Percentiles rank a stretch among this genome's conserved stretches.
phyloP scores from a whole-genome alignment of 2,113 vertebrate genomes.

The Neopipo cinnamomea region DNA sequence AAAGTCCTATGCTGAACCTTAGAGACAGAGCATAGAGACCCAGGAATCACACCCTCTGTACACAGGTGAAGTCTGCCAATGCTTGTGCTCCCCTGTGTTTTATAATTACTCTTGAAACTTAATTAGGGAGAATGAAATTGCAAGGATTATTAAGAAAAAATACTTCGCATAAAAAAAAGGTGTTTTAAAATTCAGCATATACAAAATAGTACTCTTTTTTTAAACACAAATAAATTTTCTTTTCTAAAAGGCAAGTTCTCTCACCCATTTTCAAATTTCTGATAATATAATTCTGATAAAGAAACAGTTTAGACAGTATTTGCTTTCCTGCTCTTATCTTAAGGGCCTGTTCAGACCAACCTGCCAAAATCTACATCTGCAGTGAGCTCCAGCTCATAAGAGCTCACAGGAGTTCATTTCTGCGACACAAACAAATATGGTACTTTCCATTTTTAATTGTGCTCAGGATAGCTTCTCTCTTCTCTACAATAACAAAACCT shows the following conservation, averaged over 20 bases:
- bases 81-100: not conserved
- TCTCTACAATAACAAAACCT: not conserved
- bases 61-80: not conserved
- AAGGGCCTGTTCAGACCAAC: not conserved
- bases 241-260: not conserved
- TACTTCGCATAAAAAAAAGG: not conserved
- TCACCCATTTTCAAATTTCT: not conserved
- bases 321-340: not conserved
- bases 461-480: not conserved
- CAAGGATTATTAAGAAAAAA: not conserved
- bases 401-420: not conserved
- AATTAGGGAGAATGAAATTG: not conserved
- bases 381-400: not conserved
- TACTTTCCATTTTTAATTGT: not conserved
- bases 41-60: not conserved
- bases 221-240: not conserved
- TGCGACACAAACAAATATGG: not conserved
- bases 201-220: not conserved
- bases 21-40: not conserved
- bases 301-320: not conserved
- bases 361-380: not conserved
- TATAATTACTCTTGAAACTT: not conserved
- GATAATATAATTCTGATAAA: not conserved
- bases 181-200: not conserved
- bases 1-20: not conserved